Evolutionary conservation across 2,888 invertebrate genomes (phyloP).

Genomic region (Thereva unica): DNA sequence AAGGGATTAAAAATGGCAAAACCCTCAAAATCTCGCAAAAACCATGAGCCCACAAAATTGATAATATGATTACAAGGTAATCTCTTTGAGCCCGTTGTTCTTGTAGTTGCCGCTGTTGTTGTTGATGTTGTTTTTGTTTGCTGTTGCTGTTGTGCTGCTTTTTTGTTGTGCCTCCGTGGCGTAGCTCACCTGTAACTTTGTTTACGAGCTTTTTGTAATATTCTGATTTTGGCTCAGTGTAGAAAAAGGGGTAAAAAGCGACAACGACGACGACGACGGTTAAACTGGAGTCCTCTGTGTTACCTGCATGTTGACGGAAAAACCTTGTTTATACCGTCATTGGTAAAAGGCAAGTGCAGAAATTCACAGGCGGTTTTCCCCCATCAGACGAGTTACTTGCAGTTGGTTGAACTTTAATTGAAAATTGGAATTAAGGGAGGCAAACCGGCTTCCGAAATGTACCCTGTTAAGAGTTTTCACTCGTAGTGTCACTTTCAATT

Average conservation of each 20-base stretch:
- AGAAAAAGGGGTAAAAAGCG: slow-evolving; percentile 7
- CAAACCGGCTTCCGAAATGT: too few species aligned
- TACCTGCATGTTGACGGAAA: slow-evolving; percentile 33
- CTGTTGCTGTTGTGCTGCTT: too few species aligned
- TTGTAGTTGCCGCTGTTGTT: slow-evolving; percentile 9
- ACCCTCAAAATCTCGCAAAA: neutral
- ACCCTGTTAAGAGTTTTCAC: too few species aligned
- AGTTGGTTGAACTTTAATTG: slow-evolving; percentile 37
- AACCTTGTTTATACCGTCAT: slow-evolving; percentile 28
- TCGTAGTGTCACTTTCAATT: too few species aligned
- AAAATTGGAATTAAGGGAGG: slow-evolving; percentile 33
- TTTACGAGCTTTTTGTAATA: slow-evolving; percentile 31
- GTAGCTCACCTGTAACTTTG: slow-evolving; percentile 32
- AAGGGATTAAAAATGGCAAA: too few species aligned
- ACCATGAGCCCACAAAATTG: slow-evolving; percentile 17
- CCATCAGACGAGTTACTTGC: slow-evolving; percentile 37
- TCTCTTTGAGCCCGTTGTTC: slow-evolving; percentile 1
- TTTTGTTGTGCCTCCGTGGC: neutral
- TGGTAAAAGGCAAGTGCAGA: slow-evolving; percentile 35
- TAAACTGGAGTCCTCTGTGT: too few species aligned
- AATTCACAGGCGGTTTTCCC: slow-evolving; percentile 33
- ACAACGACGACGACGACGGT: neutral
- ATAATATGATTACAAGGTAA: slow-evolving; percentile 26
- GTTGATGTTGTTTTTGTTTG: neutral
- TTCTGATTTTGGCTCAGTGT: slow-evolving; percentile 17